Evolutionary conservation across 2,888 invertebrate genomes (phyloP), one percentile per base, ranked within the genome.

Genomic region (Drosophila ezoana): DNA sequence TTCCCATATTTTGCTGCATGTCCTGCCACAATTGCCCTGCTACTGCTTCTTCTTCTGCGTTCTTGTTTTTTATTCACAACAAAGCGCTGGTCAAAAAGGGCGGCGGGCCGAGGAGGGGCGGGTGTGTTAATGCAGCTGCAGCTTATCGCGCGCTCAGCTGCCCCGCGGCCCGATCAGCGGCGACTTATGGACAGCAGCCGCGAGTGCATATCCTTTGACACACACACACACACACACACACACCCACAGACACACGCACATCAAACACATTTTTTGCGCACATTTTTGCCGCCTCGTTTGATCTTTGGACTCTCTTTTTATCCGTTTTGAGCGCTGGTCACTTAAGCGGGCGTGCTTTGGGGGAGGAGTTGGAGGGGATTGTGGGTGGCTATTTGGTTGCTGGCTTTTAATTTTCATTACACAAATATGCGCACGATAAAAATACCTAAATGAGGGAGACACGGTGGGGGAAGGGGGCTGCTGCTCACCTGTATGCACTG

Each of bases 401-500:
- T 23, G 49, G 44, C 47, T 58, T 72, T 57, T 51, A 52, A 64
- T 66, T 65, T 74, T 45, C 52, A 72, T 72, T 64, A 77, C 38
- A 44, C 52, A 65, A 73, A 52, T 64, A 77, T 76, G 76, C 56
- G 77, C 40, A n/a, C 16, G 4, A 18, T 13, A 40, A 2, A 11
- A n/a, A 18, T 8, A 18, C 18, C 20, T 20, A n/a, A 11, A n/a
- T 18, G 2, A 10, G 23, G 28, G 28, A 23, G 23, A 8, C 23
- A 23, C 20, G 8, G 8, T 23, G 23, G 23, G 8, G 28, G 8
- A 28, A 28, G 8, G 8, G 8, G 8, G 14, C 2, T 95, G 6
- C 13, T 9, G 18, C 96, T 96, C 92, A 97, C 97, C 97, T 93
- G 97, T 97, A 93, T 97, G 96, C 93, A 96, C 96, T 64, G 97